Base-by-base conservation (phyloP, 2,113 vertebrate genomes). In the Scomber scombrus region DNA sequence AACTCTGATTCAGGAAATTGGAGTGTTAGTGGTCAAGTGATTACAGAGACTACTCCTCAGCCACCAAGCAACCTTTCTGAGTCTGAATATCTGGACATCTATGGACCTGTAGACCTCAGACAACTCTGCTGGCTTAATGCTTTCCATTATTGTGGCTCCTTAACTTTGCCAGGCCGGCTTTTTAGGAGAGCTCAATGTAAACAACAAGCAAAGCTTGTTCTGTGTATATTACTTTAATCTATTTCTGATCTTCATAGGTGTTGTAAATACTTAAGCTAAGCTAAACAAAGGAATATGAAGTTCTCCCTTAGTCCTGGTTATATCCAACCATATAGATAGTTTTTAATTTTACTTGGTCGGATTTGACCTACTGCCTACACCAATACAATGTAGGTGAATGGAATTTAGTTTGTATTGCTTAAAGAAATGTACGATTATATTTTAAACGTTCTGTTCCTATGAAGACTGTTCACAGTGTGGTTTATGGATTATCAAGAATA, bases 11-110 rank as follows among this genome's bases (percentile, higher is more conserved):
- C 13, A 49, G 45, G 57, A 65, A 68, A 52, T 71, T 15, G 14
- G 13, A 55, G 34, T n/a, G 47, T 68, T 54, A 40, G 56, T 51
- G 50, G 68, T 75, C 58, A 34, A 23, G 16, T 70, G 78, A 62
- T 73, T 61, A 78, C 52, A 61, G 56, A 50, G n/a, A 7, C n/a
- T 55, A 31, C 45, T 21, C n/a, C 19, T 54, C 23, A n/a, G 34
- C 52, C 47, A 57, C 58, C 12, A 21, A 49, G 23, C 26, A 45
- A 57, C 26, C 12, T 64, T n/a, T 2, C 15, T 6, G 14, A 43
- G 19, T 61, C 19, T 19, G 49, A 14, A 71, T 61, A 40, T 73
- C 14, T 61, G 9, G 19, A 55, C 7, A 16, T 18, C 21, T 21
- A 2, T 15, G 3, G 8, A 49, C 40, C 46, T 69, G 58, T 8